phyloP scores from a whole-genome alignment of 64 coral and sea anemone species.

The Hydrozoanthus tunicans region DNA sequence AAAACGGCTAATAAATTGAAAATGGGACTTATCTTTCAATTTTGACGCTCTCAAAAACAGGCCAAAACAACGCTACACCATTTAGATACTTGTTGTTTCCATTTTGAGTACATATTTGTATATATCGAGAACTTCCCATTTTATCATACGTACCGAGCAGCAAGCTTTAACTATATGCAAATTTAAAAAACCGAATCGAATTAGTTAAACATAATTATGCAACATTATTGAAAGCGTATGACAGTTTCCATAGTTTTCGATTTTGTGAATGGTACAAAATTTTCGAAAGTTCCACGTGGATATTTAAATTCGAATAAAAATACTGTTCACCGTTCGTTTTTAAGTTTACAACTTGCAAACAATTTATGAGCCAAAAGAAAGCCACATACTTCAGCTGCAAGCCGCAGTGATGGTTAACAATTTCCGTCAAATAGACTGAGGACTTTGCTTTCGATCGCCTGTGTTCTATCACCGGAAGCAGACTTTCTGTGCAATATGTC shows the following conservation, averaged over 20 bases:
- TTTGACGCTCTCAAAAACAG: no score
- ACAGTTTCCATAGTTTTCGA: conserved; percentile 1
- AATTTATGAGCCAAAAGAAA: neutral
- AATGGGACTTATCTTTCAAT: no score
- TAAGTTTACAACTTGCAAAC: neutral
- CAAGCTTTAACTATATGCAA: no score
- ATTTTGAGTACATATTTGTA: no score
- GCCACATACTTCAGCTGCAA: no score
- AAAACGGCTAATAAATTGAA: no score
- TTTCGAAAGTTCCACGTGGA: conserved; percentile 12
- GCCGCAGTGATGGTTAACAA: neutral
- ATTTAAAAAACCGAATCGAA: no score
- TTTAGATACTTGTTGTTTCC: no score
- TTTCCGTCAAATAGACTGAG: no score
- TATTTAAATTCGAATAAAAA: conserved; percentile 19
- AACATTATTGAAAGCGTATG: neutral
- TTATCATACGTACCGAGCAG: no score
- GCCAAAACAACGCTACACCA: no score
- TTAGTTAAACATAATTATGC: neutral
- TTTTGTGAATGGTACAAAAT: neutral
- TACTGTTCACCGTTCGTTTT: neutral
- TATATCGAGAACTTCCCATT: no score
- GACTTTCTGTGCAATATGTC: neutral
- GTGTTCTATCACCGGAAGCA: neutral
- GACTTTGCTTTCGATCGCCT: neutral